Evolutionary conservation across 2,888 invertebrate genomes (phyloP).

Genomic region (Seira musarum): DNA sequence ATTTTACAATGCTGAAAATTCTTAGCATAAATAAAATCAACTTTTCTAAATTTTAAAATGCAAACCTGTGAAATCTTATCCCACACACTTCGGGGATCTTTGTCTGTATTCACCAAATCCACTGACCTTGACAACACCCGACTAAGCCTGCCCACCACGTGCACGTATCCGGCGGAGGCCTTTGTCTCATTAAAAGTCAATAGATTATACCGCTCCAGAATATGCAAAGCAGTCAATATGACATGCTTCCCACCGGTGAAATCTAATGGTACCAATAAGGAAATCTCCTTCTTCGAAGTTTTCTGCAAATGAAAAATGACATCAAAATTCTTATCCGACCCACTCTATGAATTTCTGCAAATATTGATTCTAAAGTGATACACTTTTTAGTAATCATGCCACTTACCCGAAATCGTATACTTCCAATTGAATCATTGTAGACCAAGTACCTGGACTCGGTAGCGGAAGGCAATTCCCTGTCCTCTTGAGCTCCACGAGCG

Average conservation of each 20-base stretch:
- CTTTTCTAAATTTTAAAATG: too few relatives aligned
- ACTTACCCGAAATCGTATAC: constrained; percentile 55
- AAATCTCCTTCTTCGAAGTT: constrained; percentile 2
- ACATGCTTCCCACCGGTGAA: constrained; percentile 19
- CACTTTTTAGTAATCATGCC: background rate
- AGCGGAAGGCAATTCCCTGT: constrained; percentile 21
- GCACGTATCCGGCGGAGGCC: constrained; percentile 46
- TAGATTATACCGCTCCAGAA: constrained; percentile 30
- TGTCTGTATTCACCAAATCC: constrained; percentile 24
- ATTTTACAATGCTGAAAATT: too few relatives aligned
- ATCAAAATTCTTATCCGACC: too few relatives aligned
- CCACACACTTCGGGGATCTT: constrained; percentile 32
- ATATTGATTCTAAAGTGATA: too few relatives aligned
- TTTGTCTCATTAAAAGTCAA: constrained; percentile 26
- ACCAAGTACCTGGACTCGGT: constrained; percentile 46
- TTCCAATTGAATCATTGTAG: constrained; percentile 50
- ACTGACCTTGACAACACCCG: constrained; percentile 40
- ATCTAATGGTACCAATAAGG: constrained; percentile 30
- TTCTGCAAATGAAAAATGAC: constrained; percentile 24
- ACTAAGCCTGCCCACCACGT: constrained; percentile 45
- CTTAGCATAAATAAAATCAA: too few relatives aligned
- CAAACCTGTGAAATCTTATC: constrained; percentile 45
- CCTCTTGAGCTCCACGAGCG: constrained; percentile 28
- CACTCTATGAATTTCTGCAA: too few relatives aligned
- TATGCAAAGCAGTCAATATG: constrained; percentile 19